Evolutionary conservation across 1,140 invertebrate species (phyloP), one percentile per base, ranked within the genome.

Genomic region (Nebria ingens): DNA sequence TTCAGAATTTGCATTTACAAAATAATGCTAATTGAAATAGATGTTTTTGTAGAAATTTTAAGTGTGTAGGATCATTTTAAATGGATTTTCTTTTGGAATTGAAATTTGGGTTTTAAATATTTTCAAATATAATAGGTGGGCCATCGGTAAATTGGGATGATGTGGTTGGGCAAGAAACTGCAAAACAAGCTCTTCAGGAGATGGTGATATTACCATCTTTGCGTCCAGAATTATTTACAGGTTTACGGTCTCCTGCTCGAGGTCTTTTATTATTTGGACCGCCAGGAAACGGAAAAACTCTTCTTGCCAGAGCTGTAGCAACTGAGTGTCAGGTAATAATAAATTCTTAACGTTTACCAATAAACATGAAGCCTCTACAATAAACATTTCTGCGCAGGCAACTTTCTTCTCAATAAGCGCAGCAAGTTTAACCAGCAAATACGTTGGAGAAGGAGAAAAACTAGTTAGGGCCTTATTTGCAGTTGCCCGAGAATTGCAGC

Each of bases 381-480:
- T 34, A 34, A 34, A 34, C 25, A 34, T 9, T 34, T 34, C n/a
- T 34, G 64, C 63, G 21, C 50, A 69, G 62, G 92, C 94, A 2
- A 98, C 94, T 0, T 98, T 99, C 73, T 98, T 98, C 70, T 93
- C 91, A 50, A 97, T 98, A 65, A 95, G 91, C 60, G 94, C 95
- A 11, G 95, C 94, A 9, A 93, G 91, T 56, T 73, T 98, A n/a
- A 98, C 93, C n/a, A 97, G 93, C 52, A 99, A 98, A 63, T 91
- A 93, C 74, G 92, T 98, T 1, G 96, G 96, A 4, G 96, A 99
- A 70, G 93, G 95, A 2, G 96, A 99, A 72, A 98, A 98, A 76
- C 82, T 98, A 71, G 95, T 99, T 13, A 75, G 93, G 58, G 93
- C 94, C 0, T 73, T 99, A 15, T 99, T 99, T 75, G 85, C 89